phyloP scores from a whole-genome alignment of 1,140 invertebrate species.

The Saccostrea echinata region DNA sequence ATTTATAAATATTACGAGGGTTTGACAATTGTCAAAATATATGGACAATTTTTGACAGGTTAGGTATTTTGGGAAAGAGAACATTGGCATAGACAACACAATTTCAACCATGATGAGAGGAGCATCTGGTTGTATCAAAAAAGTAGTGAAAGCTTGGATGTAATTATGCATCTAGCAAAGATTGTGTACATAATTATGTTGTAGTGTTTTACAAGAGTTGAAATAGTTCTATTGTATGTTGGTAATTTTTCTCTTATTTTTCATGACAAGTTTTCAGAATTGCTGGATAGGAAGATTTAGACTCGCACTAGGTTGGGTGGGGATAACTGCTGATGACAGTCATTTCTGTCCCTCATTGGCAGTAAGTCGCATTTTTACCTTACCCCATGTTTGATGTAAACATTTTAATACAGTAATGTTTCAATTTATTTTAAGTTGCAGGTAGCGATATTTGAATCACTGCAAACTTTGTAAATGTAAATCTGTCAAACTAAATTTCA shows the following conservation, averaged over 20 bases:
- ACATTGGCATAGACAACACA: neutral
- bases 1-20: neutral
- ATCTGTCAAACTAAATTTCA: no score
- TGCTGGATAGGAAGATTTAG: neutral
- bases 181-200: no score
- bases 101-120: neutral
- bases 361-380: conserved; percentile 28
- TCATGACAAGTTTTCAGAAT: neutral
- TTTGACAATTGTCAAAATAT: neutral
- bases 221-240: neutral
- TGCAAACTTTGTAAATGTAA: neutral
- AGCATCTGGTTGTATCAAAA: neutral
- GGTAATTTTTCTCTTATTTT: neutral
- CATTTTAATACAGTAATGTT: neutral
- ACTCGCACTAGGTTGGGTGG: no score
- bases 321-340: neutral
- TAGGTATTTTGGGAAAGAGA: neutral
- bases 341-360: neutral
- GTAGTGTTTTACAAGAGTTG: neutral
- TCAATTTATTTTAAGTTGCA: neutral
- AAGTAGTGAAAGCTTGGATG: neutral
- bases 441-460: neutral
- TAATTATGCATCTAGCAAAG: neutral
- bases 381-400: neutral
- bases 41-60: neutral